phyloP scores from a whole-genome alignment of 2,888 invertebrate species.

The Alviniconcha strummeri region DNA sequence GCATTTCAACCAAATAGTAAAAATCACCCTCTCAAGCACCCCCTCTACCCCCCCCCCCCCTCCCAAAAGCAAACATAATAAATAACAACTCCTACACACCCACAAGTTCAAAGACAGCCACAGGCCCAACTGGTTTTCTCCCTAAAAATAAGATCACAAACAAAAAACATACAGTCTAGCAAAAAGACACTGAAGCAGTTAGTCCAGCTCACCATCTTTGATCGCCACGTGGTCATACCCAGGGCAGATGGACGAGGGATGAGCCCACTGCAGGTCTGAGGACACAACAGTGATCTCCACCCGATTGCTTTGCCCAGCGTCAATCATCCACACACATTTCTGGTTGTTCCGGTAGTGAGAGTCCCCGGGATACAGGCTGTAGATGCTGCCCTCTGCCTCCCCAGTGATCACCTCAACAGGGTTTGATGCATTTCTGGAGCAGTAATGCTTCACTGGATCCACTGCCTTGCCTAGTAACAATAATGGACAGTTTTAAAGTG shows the following conservation, averaged over 20 bases:
- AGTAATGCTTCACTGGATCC: neutral
- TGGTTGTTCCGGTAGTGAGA: slow-evolving; percentile 19
- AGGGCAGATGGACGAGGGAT: slow-evolving; percentile 7
- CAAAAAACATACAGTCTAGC: too few species aligned
- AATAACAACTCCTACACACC: too few species aligned
- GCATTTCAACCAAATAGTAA: too few species aligned
- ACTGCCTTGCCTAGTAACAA: neutral
- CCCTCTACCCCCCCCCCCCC: too few species aligned
- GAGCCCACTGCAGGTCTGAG: slow-evolving; percentile 20
- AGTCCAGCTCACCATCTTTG: slow-evolving; percentile 19
- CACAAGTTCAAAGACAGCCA: too few species aligned
- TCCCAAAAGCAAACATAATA: too few species aligned
- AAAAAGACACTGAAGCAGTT: too few species aligned
- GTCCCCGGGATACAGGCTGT: slow-evolving; percentile 8
- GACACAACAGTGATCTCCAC: slow-evolving; percentile 22
- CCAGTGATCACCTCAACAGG: neutral
- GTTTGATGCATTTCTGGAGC: neutral
- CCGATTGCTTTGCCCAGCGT: slow-evolving; percentile 16
- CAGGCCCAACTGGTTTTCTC: too few species aligned
- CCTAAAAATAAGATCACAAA: too few species aligned
- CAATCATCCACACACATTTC: slow-evolving; percentile 24
- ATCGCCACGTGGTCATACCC: slow-evolving; percentile 18
- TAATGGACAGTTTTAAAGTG: too few species aligned
- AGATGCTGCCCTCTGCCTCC: slow-evolving; percentile 25
- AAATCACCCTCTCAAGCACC: too few species aligned